A percentile compares a stretch with the other conserved stretches of the same genome.
phyloP scores from a whole-genome alignment of 1,140 invertebrate genomes.

The Eriocheir sinensis region DNA sequence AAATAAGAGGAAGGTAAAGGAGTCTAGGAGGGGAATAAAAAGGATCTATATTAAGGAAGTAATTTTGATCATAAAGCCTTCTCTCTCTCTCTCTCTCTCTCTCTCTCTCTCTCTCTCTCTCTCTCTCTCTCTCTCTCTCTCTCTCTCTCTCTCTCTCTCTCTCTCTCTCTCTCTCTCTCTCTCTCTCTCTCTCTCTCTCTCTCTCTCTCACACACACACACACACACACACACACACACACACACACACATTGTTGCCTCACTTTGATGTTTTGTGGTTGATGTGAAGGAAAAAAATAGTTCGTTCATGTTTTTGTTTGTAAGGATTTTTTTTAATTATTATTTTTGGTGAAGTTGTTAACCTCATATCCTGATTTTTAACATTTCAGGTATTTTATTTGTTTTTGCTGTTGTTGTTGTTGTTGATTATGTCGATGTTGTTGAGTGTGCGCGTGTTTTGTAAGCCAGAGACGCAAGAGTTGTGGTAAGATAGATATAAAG shows the following conservation, averaged over 20 bases:
- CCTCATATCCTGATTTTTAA: neutral
- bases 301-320: neutral
- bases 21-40: too few species aligned
- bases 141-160: neutral
- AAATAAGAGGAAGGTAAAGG: too few species aligned
- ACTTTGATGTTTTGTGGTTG: too few species aligned
- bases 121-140: too few species aligned
- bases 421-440: too few species aligned
- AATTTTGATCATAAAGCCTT: neutral
- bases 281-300: too few species aligned
- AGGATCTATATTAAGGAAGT: too few species aligned
- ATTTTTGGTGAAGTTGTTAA: neutral
- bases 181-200: too few species aligned
- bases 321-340: neutral
- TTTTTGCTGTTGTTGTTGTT: neutral
- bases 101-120: too few species aligned
- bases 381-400: neutral
- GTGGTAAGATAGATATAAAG: neutral
- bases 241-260: too few species aligned
- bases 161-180: neutral
- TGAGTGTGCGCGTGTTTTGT: conserved; percentile 4
- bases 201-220: too few species aligned
- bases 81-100: neutral
- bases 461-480: neutral
- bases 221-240: too few species aligned